Percentiles rank a stretch among this genome's conserved stretches.
phyloP scores from a whole-genome alignment of 2,888 invertebrate genomes.

The Minunthozetes semirufus region DNA sequence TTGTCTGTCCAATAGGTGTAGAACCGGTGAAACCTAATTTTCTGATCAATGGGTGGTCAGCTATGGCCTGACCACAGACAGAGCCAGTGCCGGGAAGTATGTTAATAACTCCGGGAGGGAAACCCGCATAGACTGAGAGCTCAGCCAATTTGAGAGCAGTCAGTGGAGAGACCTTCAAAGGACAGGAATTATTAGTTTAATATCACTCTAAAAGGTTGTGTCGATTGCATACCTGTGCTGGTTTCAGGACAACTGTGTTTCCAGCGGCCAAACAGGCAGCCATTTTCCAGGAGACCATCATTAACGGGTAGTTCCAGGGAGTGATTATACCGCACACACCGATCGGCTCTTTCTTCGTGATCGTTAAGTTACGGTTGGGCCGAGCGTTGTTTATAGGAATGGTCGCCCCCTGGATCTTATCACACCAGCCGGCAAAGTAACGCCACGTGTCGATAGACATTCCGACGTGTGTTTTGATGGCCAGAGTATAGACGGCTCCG shows the following conservation, averaged over 20 bases:
- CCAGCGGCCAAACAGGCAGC: conserved; percentile 56
- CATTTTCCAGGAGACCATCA: conserved; percentile 50
- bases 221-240: conserved; percentile 55
- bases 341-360: conserved; percentile 53
- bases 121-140: conserved; percentile 76
- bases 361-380: conserved; percentile 56
- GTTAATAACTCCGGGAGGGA: conserved; percentile 91
- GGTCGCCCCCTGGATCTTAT: conserved; percentile 76
- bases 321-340: conserved; percentile 59
- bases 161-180: conserved; percentile 65
- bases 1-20: conserved; percentile 79
- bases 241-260: conserved; percentile 78
- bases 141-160: conserved; percentile 94
- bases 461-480: conserved; percentile 90
- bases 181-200: no score
- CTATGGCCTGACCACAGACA: conserved; percentile 74
- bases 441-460: conserved; percentile 95
- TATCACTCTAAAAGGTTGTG: conserved; percentile 16
- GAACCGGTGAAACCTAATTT: conserved; percentile 96
- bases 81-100: conserved; percentile 75
- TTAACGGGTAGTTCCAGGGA: conserved; percentile 46
- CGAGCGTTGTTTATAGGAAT: conserved; percentile 60
- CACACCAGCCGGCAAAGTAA: conserved; percentile 77
- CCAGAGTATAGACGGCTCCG: conserved; percentile 92
- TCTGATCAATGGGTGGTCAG: conserved; percentile 73